A percentile compares a stretch with the other conserved stretches of the same genome.
These are phyloP conservation scores for Pomacea canaliculata DNA, from an alignment of 2,888 invertebrate species.

Conservation along the genomic window DNA sequence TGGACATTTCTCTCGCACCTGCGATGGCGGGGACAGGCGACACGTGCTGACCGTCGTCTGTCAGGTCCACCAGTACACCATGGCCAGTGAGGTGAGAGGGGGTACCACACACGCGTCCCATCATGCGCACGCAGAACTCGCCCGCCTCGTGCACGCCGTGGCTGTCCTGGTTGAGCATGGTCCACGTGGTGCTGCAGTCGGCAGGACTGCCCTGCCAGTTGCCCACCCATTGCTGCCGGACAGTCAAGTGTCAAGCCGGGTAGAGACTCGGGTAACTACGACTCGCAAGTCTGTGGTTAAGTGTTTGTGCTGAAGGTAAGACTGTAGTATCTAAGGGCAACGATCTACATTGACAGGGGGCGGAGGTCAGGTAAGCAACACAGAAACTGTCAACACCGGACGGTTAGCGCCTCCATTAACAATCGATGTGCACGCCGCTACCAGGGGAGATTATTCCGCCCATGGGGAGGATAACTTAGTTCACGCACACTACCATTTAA, in stretches of 20 bases:
- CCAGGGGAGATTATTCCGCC: too few relatives aligned
- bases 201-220: slow-evolving; percentile 32
- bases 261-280: neutral
- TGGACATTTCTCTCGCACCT: slow-evolving; percentile 14
- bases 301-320: too few relatives aligned
- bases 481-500: too few relatives aligned
- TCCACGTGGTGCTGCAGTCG: slow-evolving; percentile 30
- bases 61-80: slow-evolving; percentile 28
- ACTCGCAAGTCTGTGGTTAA: too few relatives aligned
- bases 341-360: too few relatives aligned
- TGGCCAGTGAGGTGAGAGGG: slow-evolving; percentile 9
- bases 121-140: slow-evolving; percentile 28
- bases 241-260: neutral
- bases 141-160: slow-evolving; percentile 30
- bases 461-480: too few relatives aligned
- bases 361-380: too few relatives aligned
- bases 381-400: too few relatives aligned
- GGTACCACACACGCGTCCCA: slow-evolving; percentile 27
- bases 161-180: slow-evolving; percentile 32
- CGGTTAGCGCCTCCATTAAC: neutral
- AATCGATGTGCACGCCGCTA: too few relatives aligned
- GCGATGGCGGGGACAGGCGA: slow-evolving; percentile 14
- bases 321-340: too few relatives aligned
- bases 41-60: slow-evolving; percentile 22
- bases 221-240: slow-evolving; percentile 44